Conservation (phyloP, 2,113 vertebrate species). For the Antechinus flavipes region DNA sequence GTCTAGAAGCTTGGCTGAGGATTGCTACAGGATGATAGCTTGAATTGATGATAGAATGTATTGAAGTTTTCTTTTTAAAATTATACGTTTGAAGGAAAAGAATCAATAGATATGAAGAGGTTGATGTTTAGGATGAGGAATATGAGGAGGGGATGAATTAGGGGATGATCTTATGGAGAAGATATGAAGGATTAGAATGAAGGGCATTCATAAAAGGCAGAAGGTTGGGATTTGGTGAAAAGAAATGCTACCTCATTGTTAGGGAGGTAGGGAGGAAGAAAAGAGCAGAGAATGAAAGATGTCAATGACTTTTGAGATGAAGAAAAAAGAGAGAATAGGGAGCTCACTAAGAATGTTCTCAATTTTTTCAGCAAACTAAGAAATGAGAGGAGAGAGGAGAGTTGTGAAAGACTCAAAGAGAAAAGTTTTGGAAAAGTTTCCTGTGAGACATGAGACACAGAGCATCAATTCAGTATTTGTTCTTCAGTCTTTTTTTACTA, state of each 20-base stretch:
- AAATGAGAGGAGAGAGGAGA: neutral
- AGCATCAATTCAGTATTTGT: too few species aligned
- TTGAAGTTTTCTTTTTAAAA: neutral
- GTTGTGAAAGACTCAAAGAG: neutral
- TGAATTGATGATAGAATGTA: neutral
- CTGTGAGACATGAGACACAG: neutral
- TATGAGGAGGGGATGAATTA: neutral
- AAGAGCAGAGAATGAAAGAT: neutral
- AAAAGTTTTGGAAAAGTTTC: neutral
- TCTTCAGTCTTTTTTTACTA: too few species aligned
- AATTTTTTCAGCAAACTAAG: neutral
- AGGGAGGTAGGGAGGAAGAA: neutral
- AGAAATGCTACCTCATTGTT: neutral
- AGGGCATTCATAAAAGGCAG: neutral
- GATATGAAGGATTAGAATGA: neutral
- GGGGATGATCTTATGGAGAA: neutral
- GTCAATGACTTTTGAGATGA: neutral
- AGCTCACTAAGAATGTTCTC: neutral
- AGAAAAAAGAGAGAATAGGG: neutral
- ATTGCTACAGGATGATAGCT: neutral
- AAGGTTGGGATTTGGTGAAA: neutral
- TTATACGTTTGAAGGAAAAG: neutral
- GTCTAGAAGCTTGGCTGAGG: neutral
- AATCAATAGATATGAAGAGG: neutral
- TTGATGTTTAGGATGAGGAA: neutral